A percentile compares a stretch with the other conserved stretches of the same genome.
Evolutionary conservation across 1,140 invertebrate species (phyloP).

Genomic region (Hypothenemus hampei): DNA sequence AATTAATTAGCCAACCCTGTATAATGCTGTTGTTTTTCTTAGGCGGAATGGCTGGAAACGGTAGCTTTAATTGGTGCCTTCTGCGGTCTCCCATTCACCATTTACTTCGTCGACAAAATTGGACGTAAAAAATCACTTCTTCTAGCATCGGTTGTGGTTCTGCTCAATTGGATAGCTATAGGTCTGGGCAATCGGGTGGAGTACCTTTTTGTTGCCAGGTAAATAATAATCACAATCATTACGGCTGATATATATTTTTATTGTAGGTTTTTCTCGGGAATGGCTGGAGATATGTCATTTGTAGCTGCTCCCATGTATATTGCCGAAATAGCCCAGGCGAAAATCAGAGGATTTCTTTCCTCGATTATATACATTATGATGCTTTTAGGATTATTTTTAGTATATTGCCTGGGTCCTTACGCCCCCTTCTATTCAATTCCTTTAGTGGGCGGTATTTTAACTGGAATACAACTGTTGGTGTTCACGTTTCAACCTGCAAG

Average conservation of each 20-base stretch:
- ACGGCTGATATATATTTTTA: conserved; percentile 50
- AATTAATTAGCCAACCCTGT: no score
- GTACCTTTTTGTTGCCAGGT: conserved; percentile 31
- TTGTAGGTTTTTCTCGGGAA: conserved; percentile 36
- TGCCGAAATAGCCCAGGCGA: conserved; percentile 38
- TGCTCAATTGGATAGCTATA: conserved; percentile 53
- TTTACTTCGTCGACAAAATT: conserved; percentile 53
- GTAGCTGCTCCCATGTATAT: conserved; percentile 31
- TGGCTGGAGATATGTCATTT: conserved; percentile 35
- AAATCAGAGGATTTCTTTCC: conserved; percentile 35
- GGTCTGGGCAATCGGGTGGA: conserved; percentile 33
- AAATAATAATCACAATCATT: conserved; percentile 31
- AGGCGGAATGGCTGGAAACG: conserved; percentile 58
- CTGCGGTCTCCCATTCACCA: conserved; percentile 53
- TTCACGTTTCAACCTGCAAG: conserved; percentile 37
- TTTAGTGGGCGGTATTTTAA: conserved; percentile 28
- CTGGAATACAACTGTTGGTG: conserved; percentile 28
- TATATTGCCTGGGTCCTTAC: conserved; percentile 32
- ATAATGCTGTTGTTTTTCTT: no score
- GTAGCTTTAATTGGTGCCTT: conserved; percentile 58
- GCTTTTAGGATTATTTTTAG: conserved; percentile 32
- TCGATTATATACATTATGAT: conserved; percentile 36
- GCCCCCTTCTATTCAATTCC: conserved; percentile 26
- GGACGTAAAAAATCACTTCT: conserved; percentile 60
- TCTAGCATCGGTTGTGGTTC: conserved; percentile 52